These are phyloP conservation scores for Slavum lentiscoides DNA, from an alignment of 2,888 invertebrate genomes.

Conservation along the genomic window DNA sequence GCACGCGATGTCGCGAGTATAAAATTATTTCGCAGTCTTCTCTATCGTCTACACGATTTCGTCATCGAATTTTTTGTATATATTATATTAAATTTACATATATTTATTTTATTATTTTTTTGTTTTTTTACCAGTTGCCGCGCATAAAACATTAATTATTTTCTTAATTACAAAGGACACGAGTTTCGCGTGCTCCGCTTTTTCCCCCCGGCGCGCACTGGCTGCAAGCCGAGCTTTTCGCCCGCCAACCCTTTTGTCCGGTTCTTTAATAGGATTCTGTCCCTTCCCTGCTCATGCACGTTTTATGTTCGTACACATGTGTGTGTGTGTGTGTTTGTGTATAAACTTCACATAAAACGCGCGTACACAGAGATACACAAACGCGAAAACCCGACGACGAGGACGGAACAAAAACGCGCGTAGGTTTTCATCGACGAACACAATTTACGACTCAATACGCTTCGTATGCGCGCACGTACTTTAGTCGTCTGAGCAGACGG, in stretches of 20 bases:
- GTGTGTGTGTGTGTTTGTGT: background rate
- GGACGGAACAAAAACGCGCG: conserved; percentile 29
- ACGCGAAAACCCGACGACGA: background rate
- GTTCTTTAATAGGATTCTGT: conserved; percentile 36
- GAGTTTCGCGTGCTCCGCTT: conserved; percentile 34
- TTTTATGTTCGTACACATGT: background rate
- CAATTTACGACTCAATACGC: conserved; percentile 14
- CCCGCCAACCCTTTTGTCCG: conserved; percentile 48
- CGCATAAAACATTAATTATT: conserved; percentile 51
- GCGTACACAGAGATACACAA: background rate
- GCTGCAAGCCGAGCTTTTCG: conserved; percentile 31
- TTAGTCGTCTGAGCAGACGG: conserved; percentile 15
- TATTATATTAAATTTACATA: no score
- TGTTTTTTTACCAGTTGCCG: conserved; percentile 41
- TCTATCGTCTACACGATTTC: no score
- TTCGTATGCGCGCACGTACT: background rate
- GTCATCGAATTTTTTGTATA: no score
- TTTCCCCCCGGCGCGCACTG: background rate
- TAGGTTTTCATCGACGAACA: conserved; percentile 37
- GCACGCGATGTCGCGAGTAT: no score
- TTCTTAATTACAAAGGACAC: conserved; percentile 53
- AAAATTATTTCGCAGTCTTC: no score
- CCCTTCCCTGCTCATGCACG: background rate
- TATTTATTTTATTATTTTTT: no score
- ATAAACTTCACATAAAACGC: background rate